Evolutionary conservation across 64 coral and sea anemone species (phyloP).

Genomic region (Dendronephthya gigantea): DNA sequence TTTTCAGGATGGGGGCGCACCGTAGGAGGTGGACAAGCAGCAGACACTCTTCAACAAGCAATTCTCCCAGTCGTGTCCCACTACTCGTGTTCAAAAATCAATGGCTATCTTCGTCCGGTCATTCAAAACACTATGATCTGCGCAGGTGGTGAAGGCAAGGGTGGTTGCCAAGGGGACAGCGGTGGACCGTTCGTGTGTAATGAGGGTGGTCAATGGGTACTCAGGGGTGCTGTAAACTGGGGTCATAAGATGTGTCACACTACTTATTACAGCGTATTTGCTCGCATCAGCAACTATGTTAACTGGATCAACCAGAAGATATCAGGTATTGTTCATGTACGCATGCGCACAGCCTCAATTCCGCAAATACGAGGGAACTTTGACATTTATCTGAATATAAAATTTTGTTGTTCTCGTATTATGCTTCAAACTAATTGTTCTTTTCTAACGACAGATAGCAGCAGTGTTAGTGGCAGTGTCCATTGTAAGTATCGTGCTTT

Average conservation of each 20-base stretch:
- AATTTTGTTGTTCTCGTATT: no score
- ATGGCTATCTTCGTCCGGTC: conserved; percentile 13
- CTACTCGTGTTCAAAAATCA: conserved; percentile 31
- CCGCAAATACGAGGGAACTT: no score
- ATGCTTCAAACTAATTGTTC: no score
- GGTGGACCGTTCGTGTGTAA: conserved; percentile 50
- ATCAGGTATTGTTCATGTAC: no score
- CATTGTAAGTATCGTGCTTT: no score
- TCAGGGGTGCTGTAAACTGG: background rate
- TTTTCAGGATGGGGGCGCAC: conserved; percentile 61
- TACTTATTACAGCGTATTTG: conserved; percentile 36
- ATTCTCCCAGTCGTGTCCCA: conserved; percentile 30
- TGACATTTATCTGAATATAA: no score
- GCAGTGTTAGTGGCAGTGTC: no score
- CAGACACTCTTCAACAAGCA: conserved; percentile 51
- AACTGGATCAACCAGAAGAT: conserved; percentile 39
- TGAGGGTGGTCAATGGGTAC: background rate
- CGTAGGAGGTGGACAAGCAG: conserved; percentile 1
- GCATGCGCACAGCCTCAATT: no score
- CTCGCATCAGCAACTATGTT: conserved; percentile 19
- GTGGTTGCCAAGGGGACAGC: conserved; percentile 59
- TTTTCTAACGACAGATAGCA: no score
- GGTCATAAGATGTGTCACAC: conserved; percentile 5
- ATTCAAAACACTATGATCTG: conserved; percentile 51
- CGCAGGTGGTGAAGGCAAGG: conserved; percentile 26